These are phyloP conservation scores for Chirona hameri DNA, from an alignment of 2,888 invertebrate genomes.

Conservation along the genomic window DNA sequence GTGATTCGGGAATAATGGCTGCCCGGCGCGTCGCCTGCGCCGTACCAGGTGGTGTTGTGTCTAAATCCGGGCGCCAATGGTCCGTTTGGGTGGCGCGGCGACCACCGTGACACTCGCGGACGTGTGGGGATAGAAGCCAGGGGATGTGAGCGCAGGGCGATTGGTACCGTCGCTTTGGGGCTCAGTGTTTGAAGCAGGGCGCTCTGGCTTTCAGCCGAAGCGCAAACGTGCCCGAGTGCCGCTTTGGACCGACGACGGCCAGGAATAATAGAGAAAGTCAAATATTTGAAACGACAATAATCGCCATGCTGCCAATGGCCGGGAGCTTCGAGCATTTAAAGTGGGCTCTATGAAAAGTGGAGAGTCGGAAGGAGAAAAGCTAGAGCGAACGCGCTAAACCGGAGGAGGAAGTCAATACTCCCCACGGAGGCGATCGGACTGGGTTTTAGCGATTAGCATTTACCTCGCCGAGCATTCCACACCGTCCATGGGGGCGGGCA, in stretches of 20 bases:
- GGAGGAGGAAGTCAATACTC: neutral
- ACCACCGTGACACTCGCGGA: neutral
- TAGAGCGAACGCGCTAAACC: neutral
- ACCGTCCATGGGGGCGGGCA: neutral
- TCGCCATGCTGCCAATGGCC: neutral
- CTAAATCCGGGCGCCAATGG: neutral
- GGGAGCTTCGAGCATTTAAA: neutral
- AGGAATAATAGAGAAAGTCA: neutral
- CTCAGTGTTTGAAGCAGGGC: neutral
- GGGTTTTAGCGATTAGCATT: neutral
- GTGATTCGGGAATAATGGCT: neutral
- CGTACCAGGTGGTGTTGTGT: neutral
- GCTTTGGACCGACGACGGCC: neutral
- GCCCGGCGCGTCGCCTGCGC: neutral
- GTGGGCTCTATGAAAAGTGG: neutral
- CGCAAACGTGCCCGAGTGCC: neutral
- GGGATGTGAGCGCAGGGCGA: neutral
- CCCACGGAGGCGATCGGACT: neutral
- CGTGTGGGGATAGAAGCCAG: neutral
- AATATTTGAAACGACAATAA: slow-evolving; percentile 13
- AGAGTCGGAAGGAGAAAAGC: neutral
- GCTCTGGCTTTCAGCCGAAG: neutral
- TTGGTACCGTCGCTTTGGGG: neutral
- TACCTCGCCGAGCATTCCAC: neutral
- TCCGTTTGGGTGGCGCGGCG: neutral